Evolutionary conservation across 2,113 vertebrate genomes (phyloP), one percentile per base, ranked within the genome.

Genomic region (Paramormyrops kingsleyae): DNA sequence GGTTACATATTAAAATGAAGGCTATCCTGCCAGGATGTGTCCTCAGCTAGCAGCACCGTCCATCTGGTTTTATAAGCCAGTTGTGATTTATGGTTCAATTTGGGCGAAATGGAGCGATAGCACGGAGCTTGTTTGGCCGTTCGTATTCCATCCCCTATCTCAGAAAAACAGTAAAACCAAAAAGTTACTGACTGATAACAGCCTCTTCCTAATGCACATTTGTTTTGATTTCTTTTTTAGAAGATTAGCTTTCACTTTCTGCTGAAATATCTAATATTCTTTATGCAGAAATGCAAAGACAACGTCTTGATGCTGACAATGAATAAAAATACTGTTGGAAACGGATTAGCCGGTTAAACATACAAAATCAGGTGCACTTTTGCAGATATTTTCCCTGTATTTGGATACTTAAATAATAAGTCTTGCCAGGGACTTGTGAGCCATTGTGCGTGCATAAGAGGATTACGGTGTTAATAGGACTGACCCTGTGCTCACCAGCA

Each of bases 81-180:
- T 89, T 91, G 92, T 94, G 93, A 95, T 95, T 94, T 94, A 95
- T 95, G 92, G 91, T 92, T 92, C 86, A 91, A 90, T 90, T 90
- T 89, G 74, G 89, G 83, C 84, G 88, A 91, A 91, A 93, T 87
- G 21, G 80, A 83, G 52, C 88, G 90, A 89, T 93, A 94, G 92
- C 91, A 94, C 92, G 91, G 91, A 88, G 92, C 90, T 90, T 53
- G 92, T 91, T 90, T 88, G 88, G 86, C 89, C 89, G 92, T 8
- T 9, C 15, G 24, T 19, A 56, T 39, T 88, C 62, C 44, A 74
- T 89, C 66, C 2, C 19, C 66, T 83, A 52, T 89, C 74, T 17
- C 49, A n/a, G n/a, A 52, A 27, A 44, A 53, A 15, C 27, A 52
- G 70, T n/a, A 52, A 21, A 50, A 46, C 88, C 7, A 7, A 5